Conservation (phyloP, 2,797 vertebrate genomes). For the Myoxocephalus aenaeus region DNA sequence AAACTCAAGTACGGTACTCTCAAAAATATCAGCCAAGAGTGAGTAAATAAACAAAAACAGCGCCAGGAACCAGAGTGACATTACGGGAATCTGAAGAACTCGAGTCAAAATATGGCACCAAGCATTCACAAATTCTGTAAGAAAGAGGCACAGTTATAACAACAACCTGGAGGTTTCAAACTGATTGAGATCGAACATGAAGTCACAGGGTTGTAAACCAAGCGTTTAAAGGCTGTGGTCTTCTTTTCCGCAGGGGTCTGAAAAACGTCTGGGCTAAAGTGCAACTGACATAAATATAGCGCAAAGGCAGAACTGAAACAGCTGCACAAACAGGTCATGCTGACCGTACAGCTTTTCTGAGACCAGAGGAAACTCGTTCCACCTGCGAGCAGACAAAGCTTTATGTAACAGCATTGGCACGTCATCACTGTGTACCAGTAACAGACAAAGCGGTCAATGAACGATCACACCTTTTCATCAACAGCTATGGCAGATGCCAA, state of each 20-base stretch:
- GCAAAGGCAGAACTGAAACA: constrained; percentile 56
- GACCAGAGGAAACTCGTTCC: not conserved
- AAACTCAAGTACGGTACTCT: not conserved
- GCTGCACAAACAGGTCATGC: constrained; percentile 47
- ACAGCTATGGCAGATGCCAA: constrained; percentile 8
- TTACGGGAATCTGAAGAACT: constrained; percentile 83
- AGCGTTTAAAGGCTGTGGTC: not conserved
- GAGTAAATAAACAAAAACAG: constrained; percentile 52
- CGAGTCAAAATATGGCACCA: constrained; percentile 76
- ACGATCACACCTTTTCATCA: constrained; percentile 20
- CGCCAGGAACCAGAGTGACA: constrained; percentile 72
- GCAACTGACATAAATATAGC: not conserved
- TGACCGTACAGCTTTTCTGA: not conserved
- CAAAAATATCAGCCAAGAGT: constrained; percentile 16
- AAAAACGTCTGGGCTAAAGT: constrained; percentile 18
- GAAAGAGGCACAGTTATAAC: constrained; percentile 79
- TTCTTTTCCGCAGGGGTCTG: constrained; percentile 4
- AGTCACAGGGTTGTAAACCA: not conserved
- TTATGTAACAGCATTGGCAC: constrained; percentile 39
- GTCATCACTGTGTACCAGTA: not conserved
- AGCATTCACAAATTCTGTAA: constrained; percentile 86
- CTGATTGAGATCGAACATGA: constrained; percentile 1
- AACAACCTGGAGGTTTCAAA: not conserved
- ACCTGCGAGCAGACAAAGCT: not conserved
- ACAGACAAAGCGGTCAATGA: constrained; percentile 2